Base-by-base conservation (phyloP, 2,888 invertebrate genomes). In the Cosmia trapezina region DNA sequence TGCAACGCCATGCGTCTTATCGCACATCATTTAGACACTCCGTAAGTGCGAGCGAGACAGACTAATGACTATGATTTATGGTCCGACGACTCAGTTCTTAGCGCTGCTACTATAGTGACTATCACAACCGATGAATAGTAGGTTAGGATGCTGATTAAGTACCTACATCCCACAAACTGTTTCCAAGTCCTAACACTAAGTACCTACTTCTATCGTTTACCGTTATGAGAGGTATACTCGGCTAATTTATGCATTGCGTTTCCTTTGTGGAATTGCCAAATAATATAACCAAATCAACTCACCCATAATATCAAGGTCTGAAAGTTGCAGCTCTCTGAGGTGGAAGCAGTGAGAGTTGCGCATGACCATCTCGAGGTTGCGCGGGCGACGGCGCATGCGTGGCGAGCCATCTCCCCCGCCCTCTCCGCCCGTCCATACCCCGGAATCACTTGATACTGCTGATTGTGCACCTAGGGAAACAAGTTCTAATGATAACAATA, bases 301-400 rank as follows among this genome's bases (percentile, higher is more conserved):
- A 96, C 96, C 96, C 96, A 96, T 95, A 70, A 96, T 96, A 87
- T 96, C 96, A 22, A 96, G 89, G 78, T 96, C 96, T 33, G 92
- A 91, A 74, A 93, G 93, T 80, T 96, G 96, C 64, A 97, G 93
- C 88, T 98, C 98, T 45, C 97, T 94, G 4, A 98, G 97, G 83
- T 98, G 98, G 92, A 98, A 98, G 83, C 97, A 97, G 88, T 98
- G 97, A 0, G 97, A 96, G 61, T 97, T 97, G 56, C 96, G 97
- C 93, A 98, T 97, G 51, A 98, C 97, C 97, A 98, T 97, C 91
- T 98, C 97, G 57, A 98, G 93, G 90, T 97, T 97, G 65, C 98
- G 96, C 0, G 97, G 97, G 77, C 97, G 97, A 11, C 96, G 93
- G 28, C 94, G 93, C 62, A 93, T 88, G 76, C 89, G 91, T 9